These are phyloP conservation scores for Neocrepidodera transversa DNA, from an alignment of 2,888 invertebrate genomes.

Conservation along the genomic window DNA sequence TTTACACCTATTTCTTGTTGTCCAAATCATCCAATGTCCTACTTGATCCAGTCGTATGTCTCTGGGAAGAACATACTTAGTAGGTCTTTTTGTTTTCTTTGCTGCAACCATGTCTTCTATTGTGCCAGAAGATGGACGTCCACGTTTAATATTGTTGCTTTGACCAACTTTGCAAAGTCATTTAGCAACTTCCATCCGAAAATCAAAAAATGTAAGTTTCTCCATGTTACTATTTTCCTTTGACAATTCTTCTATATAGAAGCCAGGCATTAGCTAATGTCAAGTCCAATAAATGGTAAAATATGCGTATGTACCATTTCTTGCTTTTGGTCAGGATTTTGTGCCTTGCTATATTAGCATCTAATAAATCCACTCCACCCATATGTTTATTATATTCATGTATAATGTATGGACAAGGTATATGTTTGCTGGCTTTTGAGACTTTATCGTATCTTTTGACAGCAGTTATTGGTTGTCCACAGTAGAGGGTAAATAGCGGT, in stretches of 20 bases:
- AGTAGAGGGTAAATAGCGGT: conserved; percentile 10
- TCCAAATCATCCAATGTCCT: background rate
- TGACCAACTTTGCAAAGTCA: background rate
- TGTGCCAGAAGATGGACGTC: background rate
- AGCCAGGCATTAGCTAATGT: conserved; percentile 7
- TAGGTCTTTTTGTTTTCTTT: conserved; percentile 5
- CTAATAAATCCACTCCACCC: too few relatives aligned
- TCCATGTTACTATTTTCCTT: background rate
- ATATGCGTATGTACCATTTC: background rate
- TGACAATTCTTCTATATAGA: background rate
- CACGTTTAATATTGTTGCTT: background rate
- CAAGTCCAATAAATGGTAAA: background rate
- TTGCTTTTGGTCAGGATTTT: background rate
- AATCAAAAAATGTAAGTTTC: background rate
- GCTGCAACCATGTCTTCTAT: background rate
- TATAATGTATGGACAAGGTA: too few relatives aligned
- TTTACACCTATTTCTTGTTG: background rate
- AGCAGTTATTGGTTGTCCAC: conserved; percentile 17
- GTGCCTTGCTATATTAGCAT: too few relatives aligned
- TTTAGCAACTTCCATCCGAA: background rate
- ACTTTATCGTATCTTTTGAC: conserved; percentile 18
- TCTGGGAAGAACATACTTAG: conserved; percentile 6
- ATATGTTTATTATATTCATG: too few relatives aligned
- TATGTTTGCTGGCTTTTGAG: background rate
- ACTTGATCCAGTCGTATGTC: conserved; percentile 4